Evolutionary conservation across 1,140 invertebrate species (phyloP), one percentile per base, ranked within the genome.

Genomic region (Triops cancriformis): DNA sequence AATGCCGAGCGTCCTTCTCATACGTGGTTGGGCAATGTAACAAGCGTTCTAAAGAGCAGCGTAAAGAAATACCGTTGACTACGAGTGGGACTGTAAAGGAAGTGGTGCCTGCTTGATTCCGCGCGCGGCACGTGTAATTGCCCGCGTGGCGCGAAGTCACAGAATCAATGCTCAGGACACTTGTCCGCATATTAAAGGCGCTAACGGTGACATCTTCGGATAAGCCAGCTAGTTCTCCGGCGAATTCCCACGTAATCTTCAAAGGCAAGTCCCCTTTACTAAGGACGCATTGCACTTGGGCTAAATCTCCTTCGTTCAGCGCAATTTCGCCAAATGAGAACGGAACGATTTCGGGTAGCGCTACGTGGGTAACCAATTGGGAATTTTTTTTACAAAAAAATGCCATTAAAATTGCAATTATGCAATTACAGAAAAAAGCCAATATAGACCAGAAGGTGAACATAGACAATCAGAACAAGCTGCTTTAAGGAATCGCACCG

Each of bases 191-290:
- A 43, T 82, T 82, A 41, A 86, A 76, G 12, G 43, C 23, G 5
- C 73, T 41, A 23, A 82, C 78, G n/a, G 75, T 78, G 26, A 80
- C 80, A 14, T 83, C 83, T 77, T 82, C 86, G 78, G 85, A 85
- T 75, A 86, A 86, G 76, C 87, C 18, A 18, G 73, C 41, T 14
- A 45, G 41, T 41, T 72, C 74, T 37, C 76, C 72, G 12, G n/a
- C 51, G 43, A 76, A 75, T 26, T 76, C 72, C 92, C 92, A 93
- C 79, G 85, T 86, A 76, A 92, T 89, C 79, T 86, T 86, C 77
- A 93, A 87, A 74, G 91, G 91, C 80, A 89, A 87, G 84, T 93
- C 91, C 45, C 91, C 91, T 80, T 90, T 90, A 80, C 89, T 89
- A 73, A 91, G 89, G 42, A 90, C 89, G 85, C 92, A 94, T 82